Conservation (phyloP, 2,888 invertebrate species). For the Bhutanitis thaidina region DNA sequence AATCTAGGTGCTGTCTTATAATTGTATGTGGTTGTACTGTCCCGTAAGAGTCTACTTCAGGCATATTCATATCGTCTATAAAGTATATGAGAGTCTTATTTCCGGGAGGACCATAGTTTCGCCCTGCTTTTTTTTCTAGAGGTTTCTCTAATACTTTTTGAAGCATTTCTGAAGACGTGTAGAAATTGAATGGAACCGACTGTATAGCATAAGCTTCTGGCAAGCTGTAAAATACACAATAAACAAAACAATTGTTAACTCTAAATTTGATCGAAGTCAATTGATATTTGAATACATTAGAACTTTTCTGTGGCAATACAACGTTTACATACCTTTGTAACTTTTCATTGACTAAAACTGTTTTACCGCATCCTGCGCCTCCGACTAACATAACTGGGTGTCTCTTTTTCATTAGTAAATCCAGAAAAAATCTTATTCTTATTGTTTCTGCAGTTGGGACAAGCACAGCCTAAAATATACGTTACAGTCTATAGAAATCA, state of each 20-base stretch:
- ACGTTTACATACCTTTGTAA: conserved; percentile 67
- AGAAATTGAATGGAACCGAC: conserved; percentile 97
- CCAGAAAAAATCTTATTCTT: conserved; percentile 92
- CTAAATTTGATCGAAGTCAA: no score
- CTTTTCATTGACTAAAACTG: conserved; percentile 88
- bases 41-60: conserved; percentile 92
- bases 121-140: conserved; percentile 96
- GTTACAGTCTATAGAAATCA: background rate
- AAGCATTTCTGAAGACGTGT: conserved; percentile 96
- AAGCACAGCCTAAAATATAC: conserved; percentile 84
- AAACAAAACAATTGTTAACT: background rate
- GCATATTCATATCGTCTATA: conserved; percentile 99
- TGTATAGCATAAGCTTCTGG: conserved; percentile 93
- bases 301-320: no score
- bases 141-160: conserved; percentile 96
- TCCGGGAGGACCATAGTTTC: conserved; percentile 97
- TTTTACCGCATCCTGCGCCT: conserved; percentile 96
- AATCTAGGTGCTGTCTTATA: conserved; percentile 96
- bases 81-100: conserved; percentile 96
- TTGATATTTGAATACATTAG: no score
- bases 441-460: conserved; percentile 97
- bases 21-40: conserved; percentile 98
- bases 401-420: conserved; percentile 91
- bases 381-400: conserved; percentile 98
- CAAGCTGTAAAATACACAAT: conserved; percentile 65